These are phyloP conservation scores for Anolis apletophallus DNA, from an alignment of 2,797 vertebrate genomes.

Conservation along the genomic window DNA sequence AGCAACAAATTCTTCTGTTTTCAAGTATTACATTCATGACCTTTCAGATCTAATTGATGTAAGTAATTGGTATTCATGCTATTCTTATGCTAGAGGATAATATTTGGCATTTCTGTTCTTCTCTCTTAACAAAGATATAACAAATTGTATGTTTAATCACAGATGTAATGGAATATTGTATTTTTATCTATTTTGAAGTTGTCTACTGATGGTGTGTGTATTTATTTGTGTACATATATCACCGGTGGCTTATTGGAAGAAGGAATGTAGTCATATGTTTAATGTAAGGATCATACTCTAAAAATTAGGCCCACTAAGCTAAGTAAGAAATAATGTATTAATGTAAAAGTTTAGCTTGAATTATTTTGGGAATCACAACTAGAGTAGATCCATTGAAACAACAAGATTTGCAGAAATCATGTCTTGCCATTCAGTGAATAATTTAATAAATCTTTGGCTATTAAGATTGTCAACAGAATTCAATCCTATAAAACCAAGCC, in stretches of 20 bases:
- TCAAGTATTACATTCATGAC: slow-evolving; percentile 99
- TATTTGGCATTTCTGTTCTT: background rate
- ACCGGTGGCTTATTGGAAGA: background rate
- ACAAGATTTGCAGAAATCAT: no score
- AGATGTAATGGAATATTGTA: background rate
- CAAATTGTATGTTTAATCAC: slow-evolving; percentile 7
- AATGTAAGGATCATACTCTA: background rate
- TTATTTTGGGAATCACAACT: no score
- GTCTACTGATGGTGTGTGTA: background rate
- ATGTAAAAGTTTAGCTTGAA: background rate
- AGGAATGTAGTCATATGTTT: background rate
- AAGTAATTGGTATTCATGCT: slow-evolving; percentile 80
- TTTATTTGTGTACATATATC: background rate
- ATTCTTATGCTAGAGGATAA: slow-evolving; percentile 43
- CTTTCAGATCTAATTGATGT: slow-evolving; percentile 98
- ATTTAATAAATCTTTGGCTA: no score
- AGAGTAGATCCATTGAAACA: no score
- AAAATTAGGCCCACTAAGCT: background rate
- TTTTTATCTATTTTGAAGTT: background rate
- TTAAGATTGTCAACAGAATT: no score
- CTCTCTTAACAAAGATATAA: background rate
- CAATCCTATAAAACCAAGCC: background rate
- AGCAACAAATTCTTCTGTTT: slow-evolving; percentile 95
- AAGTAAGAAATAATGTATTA: background rate
- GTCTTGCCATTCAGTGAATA: no score